Evolutionary conservation across 1,140 invertebrate species (phyloP).

Genomic region (Plectrocnemia conspersa): DNA sequence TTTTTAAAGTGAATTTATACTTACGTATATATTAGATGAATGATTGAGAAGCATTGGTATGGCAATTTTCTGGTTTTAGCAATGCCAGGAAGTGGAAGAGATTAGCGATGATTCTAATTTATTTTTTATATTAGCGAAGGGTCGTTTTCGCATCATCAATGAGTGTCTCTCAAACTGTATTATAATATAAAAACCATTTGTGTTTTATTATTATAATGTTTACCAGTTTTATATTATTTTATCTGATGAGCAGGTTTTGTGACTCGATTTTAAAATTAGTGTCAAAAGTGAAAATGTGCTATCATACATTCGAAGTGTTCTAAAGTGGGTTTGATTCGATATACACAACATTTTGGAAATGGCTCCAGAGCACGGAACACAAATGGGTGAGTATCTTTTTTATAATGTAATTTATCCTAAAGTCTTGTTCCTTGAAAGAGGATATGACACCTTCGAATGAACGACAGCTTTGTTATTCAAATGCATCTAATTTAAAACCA

Average conservation of each 20-base stretch:
- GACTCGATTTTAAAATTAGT: slow-evolving; percentile 1
- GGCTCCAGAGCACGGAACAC: background rate
- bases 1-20: too few species aligned
- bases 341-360: background rate
- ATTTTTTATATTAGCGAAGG: background rate
- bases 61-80: too few species aligned
- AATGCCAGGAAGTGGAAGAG: background rate
- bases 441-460: slow-evolving; percentile 13
- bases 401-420: too few species aligned
- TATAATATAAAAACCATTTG: too few species aligned
- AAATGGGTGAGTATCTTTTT: slow-evolving; percentile 1
- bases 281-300: slow-evolving; percentile 7
- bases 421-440: too few species aligned
- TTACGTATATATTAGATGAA: too few species aligned
- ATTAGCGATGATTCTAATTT: background rate
- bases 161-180: background rate
- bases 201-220: too few species aligned
- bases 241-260: background rate
- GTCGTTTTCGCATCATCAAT: background rate
- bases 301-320: background rate
- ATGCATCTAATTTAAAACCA: slow-evolving; percentile 22
- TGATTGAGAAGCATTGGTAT: too few species aligned
- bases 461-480: slow-evolving; percentile 25
- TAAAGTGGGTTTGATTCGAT: too few species aligned
- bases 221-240: too few species aligned